These are phyloP conservation scores for Rhagonycha lutea DNA, from an alignment of 2,888 invertebrate genomes.

Conservation along the genomic window DNA sequence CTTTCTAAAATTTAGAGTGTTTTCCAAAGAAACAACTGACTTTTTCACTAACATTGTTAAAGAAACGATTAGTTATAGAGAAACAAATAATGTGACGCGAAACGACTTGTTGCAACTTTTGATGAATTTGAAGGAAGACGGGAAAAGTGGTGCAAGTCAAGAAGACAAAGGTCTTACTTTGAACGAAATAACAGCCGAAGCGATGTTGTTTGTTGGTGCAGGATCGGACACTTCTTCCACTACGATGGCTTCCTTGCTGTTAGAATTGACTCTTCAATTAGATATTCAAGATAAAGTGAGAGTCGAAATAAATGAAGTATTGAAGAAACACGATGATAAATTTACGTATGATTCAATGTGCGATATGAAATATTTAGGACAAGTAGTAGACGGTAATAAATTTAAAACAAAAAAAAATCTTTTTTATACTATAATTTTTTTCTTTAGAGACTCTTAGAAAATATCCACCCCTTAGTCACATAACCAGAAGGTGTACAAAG, in stretches of 20 bases:
- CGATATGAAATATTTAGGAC: slow-evolving; percentile 56
- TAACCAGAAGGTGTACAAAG: not conserved
- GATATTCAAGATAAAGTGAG: slow-evolving; percentile 54
- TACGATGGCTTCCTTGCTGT: slow-evolving; percentile 50
- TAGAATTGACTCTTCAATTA: slow-evolving; percentile 51
- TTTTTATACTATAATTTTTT: not conserved
- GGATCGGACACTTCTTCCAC: slow-evolving; percentile 58
- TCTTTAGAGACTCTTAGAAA: not conserved
- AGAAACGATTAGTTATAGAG: slow-evolving; percentile 37
- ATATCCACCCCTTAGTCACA: not conserved
- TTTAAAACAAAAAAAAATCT: not conserved
- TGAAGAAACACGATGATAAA: slow-evolving; percentile 43
- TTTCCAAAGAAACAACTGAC: slow-evolving; percentile 33
- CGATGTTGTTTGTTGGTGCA: slow-evolving; percentile 55
- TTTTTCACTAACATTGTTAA: slow-evolving; percentile 40
- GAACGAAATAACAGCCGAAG: slow-evolving; percentile 48
- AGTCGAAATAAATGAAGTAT: slow-evolving; percentile 46
- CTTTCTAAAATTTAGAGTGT: slow-evolving; percentile 29
- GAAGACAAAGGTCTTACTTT: slow-evolving; percentile 25
- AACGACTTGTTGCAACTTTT: slow-evolving; percentile 51
- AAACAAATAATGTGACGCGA: slow-evolving; percentile 34
- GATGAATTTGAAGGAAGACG: slow-evolving; percentile 38
- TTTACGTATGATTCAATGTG: slow-evolving; percentile 53
- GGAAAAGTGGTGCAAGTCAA: not conserved
- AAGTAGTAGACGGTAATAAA: slow-evolving; percentile 49